These are phyloP conservation scores for Lipophrys pholis DNA, from an alignment of 2,113 vertebrate species.

Conservation along the genomic window DNA sequence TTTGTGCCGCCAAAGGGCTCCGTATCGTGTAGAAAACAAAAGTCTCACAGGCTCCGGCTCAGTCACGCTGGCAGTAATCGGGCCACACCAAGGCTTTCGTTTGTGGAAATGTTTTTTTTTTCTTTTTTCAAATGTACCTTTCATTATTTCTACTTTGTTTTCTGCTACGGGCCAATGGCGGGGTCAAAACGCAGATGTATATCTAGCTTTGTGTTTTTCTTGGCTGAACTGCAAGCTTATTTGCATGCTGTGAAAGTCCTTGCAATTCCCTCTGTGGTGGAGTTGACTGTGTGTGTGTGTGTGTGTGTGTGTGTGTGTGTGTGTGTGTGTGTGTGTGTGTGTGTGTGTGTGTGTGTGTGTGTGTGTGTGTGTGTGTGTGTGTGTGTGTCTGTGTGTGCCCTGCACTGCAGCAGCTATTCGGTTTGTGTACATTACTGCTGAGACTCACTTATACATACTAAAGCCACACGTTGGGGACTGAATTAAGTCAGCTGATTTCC, in stretches of 20 bases:
- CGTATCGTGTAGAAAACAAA: constrained; percentile 16
- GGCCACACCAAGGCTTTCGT: constrained; percentile 45
- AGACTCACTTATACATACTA: constrained; percentile 18
- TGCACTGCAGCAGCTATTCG: constrained; percentile 33
- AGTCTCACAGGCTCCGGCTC: background rate
- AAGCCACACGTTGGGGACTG: constrained; percentile 25
- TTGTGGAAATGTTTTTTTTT: constrained; percentile 58
- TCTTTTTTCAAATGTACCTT: constrained; percentile 56
- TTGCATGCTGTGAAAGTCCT: constrained; percentile 58
- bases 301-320: too few relatives aligned
- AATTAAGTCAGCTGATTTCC: constrained; percentile 48
- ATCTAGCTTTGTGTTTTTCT: constrained; percentile 64
- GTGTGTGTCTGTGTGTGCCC: background rate
- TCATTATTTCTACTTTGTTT: constrained; percentile 56
- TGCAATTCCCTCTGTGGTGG: constrained; percentile 27
- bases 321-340: too few relatives aligned
- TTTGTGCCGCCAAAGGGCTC: constrained; percentile 29
- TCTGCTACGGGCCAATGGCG: constrained; percentile 28
- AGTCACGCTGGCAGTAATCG: constrained; percentile 35
- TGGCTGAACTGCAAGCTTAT: constrained; percentile 50
- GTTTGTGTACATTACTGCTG: constrained; percentile 36
- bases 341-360: too few relatives aligned
- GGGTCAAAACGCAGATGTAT: constrained; percentile 61
- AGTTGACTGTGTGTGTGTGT: constrained; percentile 20
- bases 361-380: too few relatives aligned